Base-by-base conservation (phyloP, 2,888 invertebrate species). In the Hedya salicella region DNA sequence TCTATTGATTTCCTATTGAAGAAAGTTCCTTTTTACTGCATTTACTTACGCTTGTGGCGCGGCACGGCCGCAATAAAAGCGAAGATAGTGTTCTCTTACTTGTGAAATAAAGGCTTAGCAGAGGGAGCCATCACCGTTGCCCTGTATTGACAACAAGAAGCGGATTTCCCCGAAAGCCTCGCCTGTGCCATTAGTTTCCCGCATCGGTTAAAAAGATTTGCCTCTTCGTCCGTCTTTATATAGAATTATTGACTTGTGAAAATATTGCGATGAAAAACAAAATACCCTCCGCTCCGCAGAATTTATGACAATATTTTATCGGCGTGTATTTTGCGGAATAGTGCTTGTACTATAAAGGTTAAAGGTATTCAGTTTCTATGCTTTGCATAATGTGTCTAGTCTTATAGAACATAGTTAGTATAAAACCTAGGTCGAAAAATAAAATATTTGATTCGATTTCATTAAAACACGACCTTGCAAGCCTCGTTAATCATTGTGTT, bases 181-280 rank as follows among this genome's bases (percentile, higher is more conserved):
- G 91, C 91, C 90, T 91, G 82, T 82, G 89, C 91, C 91, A 92
- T 92, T 92, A 92, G 91, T 91, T 92, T 89, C 87, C 86, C 90
- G 88, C 89, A 82, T 89, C 86, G 88, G 89, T 91, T 91, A 91
- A 91, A 91, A 91, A 91, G 91, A 91, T 91, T 92, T 91, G 87
- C 88, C 80, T 86, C 85, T 82, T 80, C 82, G 81, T 81, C 83
- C 83, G 85, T 82, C 83, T 88, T 87, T 86, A 88, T 89, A 84
- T 80, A 79, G 88, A 88, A 88, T 87, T 88, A 89, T 88, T 83
- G 88, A 83, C 79, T 87, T 79, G 81, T 80, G 79, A 77, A 84
- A 88, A 88, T 88, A 87, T 88, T 84, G 73, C 78, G 78, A 77
- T 80, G 81, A 84, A 80, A 84, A 78, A 76, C 77, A 75, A 79